Evolutionary conservation across 2,797 vertebrate species (phyloP), one percentile per base, ranked within the genome.

Genomic region (Hoplostethus atlanticus): DNA sequence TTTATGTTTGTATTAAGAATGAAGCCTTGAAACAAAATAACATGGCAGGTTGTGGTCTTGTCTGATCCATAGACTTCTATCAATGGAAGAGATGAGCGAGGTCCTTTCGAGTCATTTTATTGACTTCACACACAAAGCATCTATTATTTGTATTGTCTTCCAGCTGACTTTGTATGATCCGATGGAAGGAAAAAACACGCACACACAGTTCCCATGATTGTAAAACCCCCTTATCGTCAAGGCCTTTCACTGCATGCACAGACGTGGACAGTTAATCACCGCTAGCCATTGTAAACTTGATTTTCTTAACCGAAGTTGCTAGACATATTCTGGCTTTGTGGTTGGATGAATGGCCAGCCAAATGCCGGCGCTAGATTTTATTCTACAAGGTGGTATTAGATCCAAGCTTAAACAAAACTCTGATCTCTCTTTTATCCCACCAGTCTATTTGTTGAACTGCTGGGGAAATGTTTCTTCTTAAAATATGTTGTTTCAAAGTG

Each of bases 221-320:
- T n/a, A 77, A 4, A 55, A 55, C 68, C 15, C 21, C 10, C 54
- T 80, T 73, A 54, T 77, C 50, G 68, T 86, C 78, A 84, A 87
- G 89, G 84, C 61, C 85, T 87, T 89, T 92, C 91, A 93, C 94
- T 94, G 93, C 93, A 93, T 94, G 92, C 91, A 93, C 91, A 85
- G 84, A 90, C 82, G 64, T 75, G 72, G 36, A 71, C 88, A 79
- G 58, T 50, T 75, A 79, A 63, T 59, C 53, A 78, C 64, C 11
- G 10, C 72, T n/a, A n/a, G n/a, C n/a, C n/a, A n/a, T n/a, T n/a
- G n/a, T n/a, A n/a, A n/a, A n/a, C n/a, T n/a, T n/a, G n/a, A n/a
- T 30, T 16, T 66, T 48, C 42, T 73, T 28, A 66, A 52, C 72
- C 2, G 12, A 28, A 34, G 36, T 73, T 50, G 10, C 5, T 36